Evolutionary conservation across 2,797 vertebrate species (phyloP).

Genomic region (Crossoptilon crossoptilon): DNA sequence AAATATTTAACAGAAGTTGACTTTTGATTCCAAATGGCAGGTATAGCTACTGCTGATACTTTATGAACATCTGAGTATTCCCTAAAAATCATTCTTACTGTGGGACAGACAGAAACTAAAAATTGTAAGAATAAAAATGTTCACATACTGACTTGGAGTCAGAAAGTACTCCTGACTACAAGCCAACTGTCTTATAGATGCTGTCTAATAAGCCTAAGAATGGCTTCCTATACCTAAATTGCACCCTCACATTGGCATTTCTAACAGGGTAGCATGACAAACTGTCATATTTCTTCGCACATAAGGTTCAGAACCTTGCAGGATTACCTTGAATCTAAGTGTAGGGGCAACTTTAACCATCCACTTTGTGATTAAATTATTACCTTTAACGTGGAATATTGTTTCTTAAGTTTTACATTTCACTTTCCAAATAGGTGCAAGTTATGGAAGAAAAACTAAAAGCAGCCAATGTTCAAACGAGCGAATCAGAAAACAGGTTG

Average conservation of each 20-base stretch:
- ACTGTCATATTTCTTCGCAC: not conserved
- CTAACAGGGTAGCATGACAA: not conserved
- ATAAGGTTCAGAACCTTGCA: not conserved
- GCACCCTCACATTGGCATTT: not conserved
- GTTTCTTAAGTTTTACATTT: slow-evolving; percentile 45
- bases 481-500: slow-evolving; percentile 89
- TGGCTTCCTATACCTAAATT: not conserved
- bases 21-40: slow-evolving; percentile 5
- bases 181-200: not conserved
- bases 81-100: not conserved
- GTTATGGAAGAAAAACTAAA: slow-evolving; percentile 98
- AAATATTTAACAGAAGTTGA: slow-evolving; percentile 18
- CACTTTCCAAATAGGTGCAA: slow-evolving; percentile 84
- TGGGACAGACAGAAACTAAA: slow-evolving; percentile 20
- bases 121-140: not conserved
- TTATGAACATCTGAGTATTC: not conserved
- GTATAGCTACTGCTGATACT: not conserved
- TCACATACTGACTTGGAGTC: not conserved
- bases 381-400: not conserved
- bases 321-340: not conserved
- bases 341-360: not conserved
- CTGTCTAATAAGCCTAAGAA: not conserved
- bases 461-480: slow-evolving; percentile 87
- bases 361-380: not conserved
- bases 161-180: not conserved